Evolutionary conservation across 1,140 invertebrate species (phyloP).

Genomic region (Goniozus legneri): DNA sequence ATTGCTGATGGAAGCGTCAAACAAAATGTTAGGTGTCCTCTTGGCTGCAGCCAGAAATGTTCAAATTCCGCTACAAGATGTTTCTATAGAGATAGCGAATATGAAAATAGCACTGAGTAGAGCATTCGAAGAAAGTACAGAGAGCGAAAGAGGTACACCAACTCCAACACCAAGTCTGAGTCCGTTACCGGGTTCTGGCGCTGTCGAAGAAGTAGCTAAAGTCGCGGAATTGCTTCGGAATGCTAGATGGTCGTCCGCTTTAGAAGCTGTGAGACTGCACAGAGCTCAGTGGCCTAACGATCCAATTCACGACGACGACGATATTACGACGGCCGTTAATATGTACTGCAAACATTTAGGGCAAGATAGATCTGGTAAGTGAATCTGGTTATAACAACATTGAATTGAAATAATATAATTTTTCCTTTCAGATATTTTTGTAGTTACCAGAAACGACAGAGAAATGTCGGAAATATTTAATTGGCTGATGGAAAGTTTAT

Average conservation of each 20-base stretch:
- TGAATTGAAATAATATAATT: conserved; percentile 1
- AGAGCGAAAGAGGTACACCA: conserved; percentile 59
- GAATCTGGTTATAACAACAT: not conserved
- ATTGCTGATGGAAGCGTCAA: conserved; percentile 84
- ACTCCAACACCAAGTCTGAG: conserved; percentile 55
- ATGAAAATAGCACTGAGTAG: conserved; percentile 55
- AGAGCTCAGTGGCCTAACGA: conserved; percentile 62
- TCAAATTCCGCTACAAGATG: conserved; percentile 57
- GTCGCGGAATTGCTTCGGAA: conserved; percentile 63
- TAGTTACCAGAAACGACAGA: conserved; percentile 60
- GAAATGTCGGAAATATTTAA: conserved; percentile 64
- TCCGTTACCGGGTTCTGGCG: conserved; percentile 43
- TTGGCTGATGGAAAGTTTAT: conserved; percentile 64
- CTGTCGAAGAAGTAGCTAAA: conserved; percentile 55
- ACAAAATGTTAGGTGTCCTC: conserved; percentile 78
- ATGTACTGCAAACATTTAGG: conserved; percentile 69
- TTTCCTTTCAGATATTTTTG: conserved; percentile 63
- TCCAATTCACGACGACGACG: conserved; percentile 57
- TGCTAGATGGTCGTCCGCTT: conserved; percentile 63
- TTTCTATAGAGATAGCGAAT: conserved; percentile 56
- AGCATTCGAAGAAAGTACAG: conserved; percentile 56
- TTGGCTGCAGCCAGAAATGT: conserved; percentile 54
- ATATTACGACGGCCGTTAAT: conserved; percentile 67
- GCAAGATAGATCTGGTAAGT: conserved; percentile 64
- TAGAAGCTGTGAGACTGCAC: conserved; percentile 62